Percentiles rank a stretch among this genome's conserved stretches.
These are phyloP conservation scores for Tipula vernalis DNA, from an alignment of 2,888 invertebrate species.

Conservation along the genomic window DNA sequence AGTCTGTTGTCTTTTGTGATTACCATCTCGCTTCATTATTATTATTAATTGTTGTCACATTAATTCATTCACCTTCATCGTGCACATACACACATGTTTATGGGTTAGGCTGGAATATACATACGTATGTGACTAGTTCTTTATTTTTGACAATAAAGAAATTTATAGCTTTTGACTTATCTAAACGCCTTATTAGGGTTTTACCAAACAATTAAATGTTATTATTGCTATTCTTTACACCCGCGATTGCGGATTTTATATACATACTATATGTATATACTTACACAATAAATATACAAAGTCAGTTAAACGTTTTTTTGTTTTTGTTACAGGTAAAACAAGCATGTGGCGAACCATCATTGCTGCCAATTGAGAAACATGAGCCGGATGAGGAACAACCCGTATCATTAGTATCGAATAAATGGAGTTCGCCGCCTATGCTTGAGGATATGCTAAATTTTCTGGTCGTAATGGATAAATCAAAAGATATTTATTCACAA, in stretches of 20 bases:
- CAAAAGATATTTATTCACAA: conserved; percentile 71
- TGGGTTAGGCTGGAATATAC: neutral
- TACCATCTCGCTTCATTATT: neutral
- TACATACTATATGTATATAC: no score
- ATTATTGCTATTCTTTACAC: neutral
- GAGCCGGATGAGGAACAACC: conserved; percentile 26
- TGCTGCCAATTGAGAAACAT: conserved; percentile 27
- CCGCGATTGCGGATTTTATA: neutral
- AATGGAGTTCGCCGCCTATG: conserved; percentile 49
- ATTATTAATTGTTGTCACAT: conserved; percentile 4
- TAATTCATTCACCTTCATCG: neutral
- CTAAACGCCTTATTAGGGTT: neutral
- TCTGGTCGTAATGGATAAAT: conserved; percentile 50
- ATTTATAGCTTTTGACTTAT: neutral
- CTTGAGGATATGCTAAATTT: conserved; percentile 47
- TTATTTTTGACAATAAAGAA: neutral
- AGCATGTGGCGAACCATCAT: conserved; percentile 38
- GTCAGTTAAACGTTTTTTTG: neutral
- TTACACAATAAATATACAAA: no score
- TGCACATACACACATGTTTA: neutral
- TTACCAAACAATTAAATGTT: neutral
- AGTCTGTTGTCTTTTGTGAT: neutral
- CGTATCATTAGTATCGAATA: conserved; percentile 42
- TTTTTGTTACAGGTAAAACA: conserved; percentile 38
- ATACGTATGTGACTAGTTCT: neutral